Evolutionary conservation across 2,113 vertebrate genomes (phyloP).

Genomic region (Xyliphius kryptos): DNA sequence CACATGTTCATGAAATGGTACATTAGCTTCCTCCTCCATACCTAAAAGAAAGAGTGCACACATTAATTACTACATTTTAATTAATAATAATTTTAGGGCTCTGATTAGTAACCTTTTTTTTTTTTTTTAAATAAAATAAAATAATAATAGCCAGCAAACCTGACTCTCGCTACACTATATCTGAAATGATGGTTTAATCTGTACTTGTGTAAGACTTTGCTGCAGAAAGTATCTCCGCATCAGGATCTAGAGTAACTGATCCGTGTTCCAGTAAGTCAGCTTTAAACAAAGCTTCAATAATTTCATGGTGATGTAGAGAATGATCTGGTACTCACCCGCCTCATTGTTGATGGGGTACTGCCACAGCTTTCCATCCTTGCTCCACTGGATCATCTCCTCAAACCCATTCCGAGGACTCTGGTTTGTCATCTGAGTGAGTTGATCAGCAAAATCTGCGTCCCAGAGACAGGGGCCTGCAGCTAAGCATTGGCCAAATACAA

Average conservation of each 20-base stretch:
- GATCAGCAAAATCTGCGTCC: constrained; percentile 80
- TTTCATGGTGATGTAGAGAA: no score
- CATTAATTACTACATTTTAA: not conserved
- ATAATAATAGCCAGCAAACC: no score
- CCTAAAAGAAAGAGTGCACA: constrained; percentile 56
- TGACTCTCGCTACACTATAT: no score
- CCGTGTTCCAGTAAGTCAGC: no score
- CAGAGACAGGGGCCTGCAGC: constrained; percentile 72
- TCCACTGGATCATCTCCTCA: constrained; percentile 96
- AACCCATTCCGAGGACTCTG: constrained; percentile 77
- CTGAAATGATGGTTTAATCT: no score
- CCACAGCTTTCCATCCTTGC: constrained; percentile 87
- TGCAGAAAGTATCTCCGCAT: no score
- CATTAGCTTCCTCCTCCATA: constrained; percentile 75
- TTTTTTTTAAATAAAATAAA: no score
- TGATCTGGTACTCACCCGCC: constrained; percentile 61
- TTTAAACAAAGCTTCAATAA: no score
- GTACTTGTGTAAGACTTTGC: no score
- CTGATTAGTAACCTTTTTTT: not conserved
- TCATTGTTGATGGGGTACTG: constrained; percentile 87
- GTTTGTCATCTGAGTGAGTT: constrained; percentile 58
- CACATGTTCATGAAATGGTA: constrained; percentile 89
- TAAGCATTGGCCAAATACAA: constrained; percentile 33
- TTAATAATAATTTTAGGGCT: not conserved
- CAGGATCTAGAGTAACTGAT: no score